Percentiles rank a stretch among this genome's conserved stretches.
phyloP scores from a whole-genome alignment of 1,140 invertebrate genomes.

The Anagrus nilaparvatae region DNA sequence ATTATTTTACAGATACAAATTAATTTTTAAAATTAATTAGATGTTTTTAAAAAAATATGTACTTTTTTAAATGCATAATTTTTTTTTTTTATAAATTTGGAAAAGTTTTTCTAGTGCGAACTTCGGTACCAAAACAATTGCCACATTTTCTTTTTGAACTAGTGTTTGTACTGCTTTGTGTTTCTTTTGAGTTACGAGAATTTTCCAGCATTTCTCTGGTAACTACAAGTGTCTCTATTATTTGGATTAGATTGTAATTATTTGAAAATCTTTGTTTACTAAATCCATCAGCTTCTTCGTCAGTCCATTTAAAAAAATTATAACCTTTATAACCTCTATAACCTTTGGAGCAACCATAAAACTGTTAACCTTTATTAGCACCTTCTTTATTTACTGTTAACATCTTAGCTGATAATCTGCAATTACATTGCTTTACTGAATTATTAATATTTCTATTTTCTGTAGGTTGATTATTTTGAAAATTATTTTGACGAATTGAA shows the following conservation, averaged over 20 bases:
- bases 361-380: constrained; percentile 72
- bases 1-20: too few species aligned
- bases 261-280: constrained; percentile 15
- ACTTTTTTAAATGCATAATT: too few species aligned
- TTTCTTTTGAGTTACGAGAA: constrained; percentile 15
- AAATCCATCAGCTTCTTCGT: constrained; percentile 40
- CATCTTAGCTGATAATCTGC: constrained; percentile 41
- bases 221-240: constrained; percentile 15
- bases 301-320: constrained; percentile 82
- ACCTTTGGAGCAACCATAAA: constrained; percentile 68
- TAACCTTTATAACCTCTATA: constrained; percentile 57
- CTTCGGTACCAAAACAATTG: constrained; percentile 56
- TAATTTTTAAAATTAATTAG: too few species aligned
- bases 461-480: constrained; percentile 15
- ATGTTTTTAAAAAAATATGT: too few species aligned
- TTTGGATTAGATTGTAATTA: constrained; percentile 18
- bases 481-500: constrained; percentile 12
- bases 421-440: too few species aligned
- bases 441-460: constrained; percentile 11
- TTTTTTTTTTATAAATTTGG: too few species aligned
- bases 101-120: constrained; percentile 55
- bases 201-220: background rate
- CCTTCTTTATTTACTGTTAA: constrained; percentile 72
- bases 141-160: constrained; percentile 53
- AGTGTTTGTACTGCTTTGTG: background rate